phyloP scores from a whole-genome alignment of 2,113 vertebrate genomes.

The Cnemophilus loriae region DNA sequence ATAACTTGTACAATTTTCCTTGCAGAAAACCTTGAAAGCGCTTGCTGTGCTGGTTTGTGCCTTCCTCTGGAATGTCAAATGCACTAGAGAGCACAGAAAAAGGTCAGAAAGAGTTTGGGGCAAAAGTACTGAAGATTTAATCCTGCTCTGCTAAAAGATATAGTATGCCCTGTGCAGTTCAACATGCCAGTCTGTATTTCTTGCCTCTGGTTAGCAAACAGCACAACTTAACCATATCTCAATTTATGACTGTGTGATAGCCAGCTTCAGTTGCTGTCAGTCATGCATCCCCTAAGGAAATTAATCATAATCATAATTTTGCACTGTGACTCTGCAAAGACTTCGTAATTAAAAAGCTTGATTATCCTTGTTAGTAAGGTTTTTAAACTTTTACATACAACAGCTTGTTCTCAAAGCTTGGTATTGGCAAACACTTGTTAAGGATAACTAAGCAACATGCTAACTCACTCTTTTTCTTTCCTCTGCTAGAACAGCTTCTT shows the following conservation, averaged over 20 bases:
- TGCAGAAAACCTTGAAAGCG: not conserved
- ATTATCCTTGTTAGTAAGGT: not conserved
- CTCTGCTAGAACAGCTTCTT: not conserved
- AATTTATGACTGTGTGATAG: not conserved
- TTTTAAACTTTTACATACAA: not conserved
- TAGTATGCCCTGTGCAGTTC: not conserved
- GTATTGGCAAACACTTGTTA: not conserved
- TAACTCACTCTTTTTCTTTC: not conserved
- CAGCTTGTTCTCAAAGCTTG: not conserved
- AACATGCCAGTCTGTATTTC: not conserved
- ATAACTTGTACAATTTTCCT: not conserved
- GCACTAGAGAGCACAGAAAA: not conserved
- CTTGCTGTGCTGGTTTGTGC: not conserved
- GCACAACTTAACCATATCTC: not conserved
- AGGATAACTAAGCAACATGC: not conserved
- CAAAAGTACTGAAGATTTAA: not conserved
- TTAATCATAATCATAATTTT: conserved; percentile 34
- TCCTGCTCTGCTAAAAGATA: not conserved
- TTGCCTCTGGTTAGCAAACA: not conserved
- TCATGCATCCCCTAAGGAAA: conserved; percentile 27
- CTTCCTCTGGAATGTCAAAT: not conserved
- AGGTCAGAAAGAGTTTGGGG: conserved; percentile 18
- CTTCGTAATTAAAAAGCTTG: conserved; percentile 3
- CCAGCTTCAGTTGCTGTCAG: not conserved
- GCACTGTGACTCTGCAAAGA: conserved; percentile 15